A percentile compares a stretch with the other conserved stretches of the same genome.
These are phyloP conservation scores for Euplexia lucipara DNA, from an alignment of 2,888 invertebrate genomes.

Conservation along the genomic window DNA sequence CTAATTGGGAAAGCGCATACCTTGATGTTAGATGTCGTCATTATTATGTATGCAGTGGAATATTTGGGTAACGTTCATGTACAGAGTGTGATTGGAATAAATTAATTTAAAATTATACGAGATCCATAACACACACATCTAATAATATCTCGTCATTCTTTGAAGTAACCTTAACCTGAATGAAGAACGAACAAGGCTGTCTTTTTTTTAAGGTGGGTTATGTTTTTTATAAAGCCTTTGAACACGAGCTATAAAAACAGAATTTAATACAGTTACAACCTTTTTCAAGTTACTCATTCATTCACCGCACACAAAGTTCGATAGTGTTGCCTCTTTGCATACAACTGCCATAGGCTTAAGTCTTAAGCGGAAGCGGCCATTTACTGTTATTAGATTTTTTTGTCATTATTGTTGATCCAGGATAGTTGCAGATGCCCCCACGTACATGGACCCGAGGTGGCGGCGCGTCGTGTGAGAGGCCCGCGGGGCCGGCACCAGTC, in stretches of 20 bases:
- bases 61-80: constrained; percentile 39
- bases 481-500: too few species aligned
- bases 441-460: too few species aligned
- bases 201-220: constrained; percentile 10
- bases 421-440: too few species aligned
- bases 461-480: too few species aligned
- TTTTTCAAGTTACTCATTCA: constrained; percentile 67
- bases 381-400: too few species aligned
- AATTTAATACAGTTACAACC: constrained; percentile 40
- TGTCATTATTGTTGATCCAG: too few species aligned
- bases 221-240: not conserved
- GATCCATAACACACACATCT: constrained; percentile 9
- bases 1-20: constrained; percentile 76
- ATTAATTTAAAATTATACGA: constrained; percentile 41
- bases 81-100: constrained; percentile 54
- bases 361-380: constrained; percentile 21
- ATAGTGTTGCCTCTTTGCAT: constrained; percentile 53
- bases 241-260: constrained; percentile 2
- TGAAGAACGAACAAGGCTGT: constrained; percentile 23
- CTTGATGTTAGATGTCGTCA: constrained; percentile 64
- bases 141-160: constrained; percentile 8
- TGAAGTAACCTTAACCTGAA: constrained; percentile 9
- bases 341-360: constrained; percentile 8
- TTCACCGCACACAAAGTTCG: constrained; percentile 63
- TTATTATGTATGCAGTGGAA: constrained; percentile 45